phyloP scores from a whole-genome alignment of 2,113 vertebrate genomes.

The Anarrhichthys ocellatus region DNA sequence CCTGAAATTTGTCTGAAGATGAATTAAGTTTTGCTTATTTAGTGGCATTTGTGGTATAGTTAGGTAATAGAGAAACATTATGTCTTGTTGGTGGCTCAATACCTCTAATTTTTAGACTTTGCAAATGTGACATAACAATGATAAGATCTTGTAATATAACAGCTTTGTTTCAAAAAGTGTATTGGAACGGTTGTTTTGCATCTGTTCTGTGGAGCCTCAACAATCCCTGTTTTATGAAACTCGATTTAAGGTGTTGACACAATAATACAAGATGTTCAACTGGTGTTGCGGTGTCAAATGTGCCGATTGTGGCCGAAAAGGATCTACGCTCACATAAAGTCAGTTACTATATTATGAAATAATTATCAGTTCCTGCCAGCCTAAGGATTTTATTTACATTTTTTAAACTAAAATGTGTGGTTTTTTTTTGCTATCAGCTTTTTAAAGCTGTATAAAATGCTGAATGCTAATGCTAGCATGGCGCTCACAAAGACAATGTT shows the following conservation, averaged over 20 bases:
- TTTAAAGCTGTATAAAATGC: neutral
- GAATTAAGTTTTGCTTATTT: neutral
- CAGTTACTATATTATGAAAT: slow-evolving; percentile 9
- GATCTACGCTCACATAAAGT: slow-evolving; percentile 6
- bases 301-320: slow-evolving; percentile 42
- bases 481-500: neutral
- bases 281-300: slow-evolving; percentile 26
- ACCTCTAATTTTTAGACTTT: neutral
- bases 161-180: slow-evolving; percentile 7
- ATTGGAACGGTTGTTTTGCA: neutral
- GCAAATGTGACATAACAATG: slow-evolving; percentile 13
- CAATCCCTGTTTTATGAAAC: slow-evolving; percentile 24
- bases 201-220: slow-evolving; percentile 14
- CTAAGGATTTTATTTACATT: too few relatives aligned
- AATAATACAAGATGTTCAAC: slow-evolving; percentile 46
- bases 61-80: neutral
- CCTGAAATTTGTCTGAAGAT: neutral
- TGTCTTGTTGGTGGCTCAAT: neutral
- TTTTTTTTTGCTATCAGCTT: neutral
- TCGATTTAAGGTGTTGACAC: slow-evolving; percentile 50
- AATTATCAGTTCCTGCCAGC: neutral
- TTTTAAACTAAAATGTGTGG: neutral
- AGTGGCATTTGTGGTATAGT: neutral
- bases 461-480: neutral
- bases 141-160: neutral